A percentile compares a stretch with the other conserved stretches of the same genome.
Conservation (phyloP, 2,113 vertebrate species). For the Oncorhynchus masou region DNA sequence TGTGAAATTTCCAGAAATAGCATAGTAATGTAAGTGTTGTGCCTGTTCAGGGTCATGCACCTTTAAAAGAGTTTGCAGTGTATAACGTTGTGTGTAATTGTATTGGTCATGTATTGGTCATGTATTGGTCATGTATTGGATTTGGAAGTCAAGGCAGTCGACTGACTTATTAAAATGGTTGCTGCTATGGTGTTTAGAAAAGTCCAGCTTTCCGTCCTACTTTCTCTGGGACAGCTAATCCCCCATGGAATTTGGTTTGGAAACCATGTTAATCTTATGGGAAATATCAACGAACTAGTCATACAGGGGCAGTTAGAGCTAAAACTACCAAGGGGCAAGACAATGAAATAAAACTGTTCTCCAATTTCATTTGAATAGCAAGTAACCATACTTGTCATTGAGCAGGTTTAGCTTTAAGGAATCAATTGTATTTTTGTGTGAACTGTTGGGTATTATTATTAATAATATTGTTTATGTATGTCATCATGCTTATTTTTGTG, state of each 20-base stretch:
- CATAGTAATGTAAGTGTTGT: constrained; percentile 12
- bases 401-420: neutral
- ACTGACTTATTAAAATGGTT: too few relatives aligned
- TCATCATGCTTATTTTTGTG: neutral
- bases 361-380: neutral
- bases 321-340: neutral
- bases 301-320: neutral
- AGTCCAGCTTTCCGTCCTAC: constrained; percentile 5
- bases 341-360: constrained; percentile 1
- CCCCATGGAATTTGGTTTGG: constrained; percentile 21
- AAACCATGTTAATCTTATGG: constrained; percentile 25
- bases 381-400: neutral
- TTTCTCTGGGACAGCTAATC: constrained; percentile 13
- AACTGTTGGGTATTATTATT: too few relatives aligned
- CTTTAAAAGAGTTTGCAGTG: too few relatives aligned
- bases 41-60: too few relatives aligned
- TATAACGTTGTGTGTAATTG: too few relatives aligned
- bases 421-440: neutral
- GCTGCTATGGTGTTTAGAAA: neutral
- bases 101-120: too few relatives aligned
- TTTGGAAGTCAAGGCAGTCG: too few relatives aligned
- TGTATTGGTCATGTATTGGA: too few relatives aligned
- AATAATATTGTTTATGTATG: neutral
- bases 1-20: constrained; percentile 3
- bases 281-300: neutral